These are phyloP conservation scores for Encarsia formosa DNA, from an alignment of 2,888 invertebrate genomes.

Conservation along the genomic window DNA sequence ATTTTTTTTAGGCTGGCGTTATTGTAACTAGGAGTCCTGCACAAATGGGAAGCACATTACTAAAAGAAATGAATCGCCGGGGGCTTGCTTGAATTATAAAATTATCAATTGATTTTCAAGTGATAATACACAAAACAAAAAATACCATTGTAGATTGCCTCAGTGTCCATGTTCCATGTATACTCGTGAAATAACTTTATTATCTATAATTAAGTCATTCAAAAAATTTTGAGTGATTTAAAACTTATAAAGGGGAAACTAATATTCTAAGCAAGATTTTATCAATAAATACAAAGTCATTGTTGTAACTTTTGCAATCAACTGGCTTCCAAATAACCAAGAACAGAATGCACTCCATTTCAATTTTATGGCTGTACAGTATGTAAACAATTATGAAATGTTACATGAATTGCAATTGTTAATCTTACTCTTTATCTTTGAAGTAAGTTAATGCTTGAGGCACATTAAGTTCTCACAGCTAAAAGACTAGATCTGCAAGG, in stretches of 20 bases:
- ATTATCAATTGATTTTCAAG: slow-evolving; percentile 21
- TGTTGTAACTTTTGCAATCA: slow-evolving; percentile 12
- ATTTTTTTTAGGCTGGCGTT: slow-evolving; percentile 70
- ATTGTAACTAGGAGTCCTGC: slow-evolving; percentile 94
- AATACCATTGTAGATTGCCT: slow-evolving; percentile 43
- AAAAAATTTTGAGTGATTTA: slow-evolving; percentile 1
- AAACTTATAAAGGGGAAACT: slow-evolving; percentile 12
- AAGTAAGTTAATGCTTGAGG: slow-evolving; percentile 14
- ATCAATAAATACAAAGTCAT: slow-evolving; percentile 15
- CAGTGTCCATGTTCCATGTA: slow-evolving; percentile 43
- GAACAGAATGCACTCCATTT: slow-evolving; percentile 11
- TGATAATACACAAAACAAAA: slow-evolving; percentile 15
- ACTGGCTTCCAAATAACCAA: slow-evolving; percentile 17
- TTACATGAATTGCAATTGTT: slow-evolving; percentile 16
- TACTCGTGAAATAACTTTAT: slow-evolving; percentile 38
- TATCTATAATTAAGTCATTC: slow-evolving; percentile 9
- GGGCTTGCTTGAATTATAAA: slow-evolving; percentile 50
- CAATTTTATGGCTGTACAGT: slow-evolving; percentile 26
- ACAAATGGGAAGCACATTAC: slow-evolving; percentile 86
- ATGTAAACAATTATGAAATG: slow-evolving; percentile 12
- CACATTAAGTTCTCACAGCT: slow-evolving; percentile 19
- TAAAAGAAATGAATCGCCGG: slow-evolving; percentile 84
- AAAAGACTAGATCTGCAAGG: slow-evolving; percentile 23
- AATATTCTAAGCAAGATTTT: slow-evolving; percentile 19
- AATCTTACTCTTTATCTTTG: slow-evolving; percentile 4